Evolutionary conservation across 2,888 invertebrate genomes (phyloP), one percentile per base, ranked within the genome.

Genomic region (Parelbella ahira): DNA sequence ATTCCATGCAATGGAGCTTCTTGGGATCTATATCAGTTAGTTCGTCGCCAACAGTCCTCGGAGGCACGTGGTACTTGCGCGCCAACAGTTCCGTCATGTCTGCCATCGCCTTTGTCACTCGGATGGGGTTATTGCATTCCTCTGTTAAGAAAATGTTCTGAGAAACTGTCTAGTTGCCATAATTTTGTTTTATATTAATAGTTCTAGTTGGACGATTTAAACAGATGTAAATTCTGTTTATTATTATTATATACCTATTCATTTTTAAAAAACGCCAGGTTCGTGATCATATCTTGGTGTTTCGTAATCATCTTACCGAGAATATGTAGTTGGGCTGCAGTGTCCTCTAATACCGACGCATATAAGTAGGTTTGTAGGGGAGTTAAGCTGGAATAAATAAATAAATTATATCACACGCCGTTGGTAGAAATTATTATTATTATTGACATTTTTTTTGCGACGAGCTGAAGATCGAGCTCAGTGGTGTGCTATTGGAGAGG

Each of bases 261-360:
- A n/a, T n/a, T n/a, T n/a, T n/a, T n/a, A n/a, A n/a, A n/a, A n/a
- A n/a, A n/a, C n/a, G n/a, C n/a, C n/a, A n/a, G n/a, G n/a, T n/a
- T n/a, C n/a, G n/a, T n/a, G n/a, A n/a, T n/a, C n/a, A n/a, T n/a
- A n/a, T n/a, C n/a, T n/a, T n/a, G n/a, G n/a, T n/a, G n/a, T n/a
- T n/a, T n/a, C n/a, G n/a, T n/a, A n/a, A n/a, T n/a, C n/a, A n/a
- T 21, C 49, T 49, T 54, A 81, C 82, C 56, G 6, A 81, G 53
- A 33, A 82, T 63, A 6, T 63, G 60, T 3, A 78, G 20, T 48
- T 77, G 58, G 4, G 51, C 19, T 58, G 77, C 49, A 0, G 58
- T 47, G 33, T 79, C 79, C 53, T 79, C 82, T 15, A 82, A 38
- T 8, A 70, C 45, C 0, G 68, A 64, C 1, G 69, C 73, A 44